Conservation (phyloP, 1,140 invertebrate genomes). For the Bradysia coprophila region DNA sequence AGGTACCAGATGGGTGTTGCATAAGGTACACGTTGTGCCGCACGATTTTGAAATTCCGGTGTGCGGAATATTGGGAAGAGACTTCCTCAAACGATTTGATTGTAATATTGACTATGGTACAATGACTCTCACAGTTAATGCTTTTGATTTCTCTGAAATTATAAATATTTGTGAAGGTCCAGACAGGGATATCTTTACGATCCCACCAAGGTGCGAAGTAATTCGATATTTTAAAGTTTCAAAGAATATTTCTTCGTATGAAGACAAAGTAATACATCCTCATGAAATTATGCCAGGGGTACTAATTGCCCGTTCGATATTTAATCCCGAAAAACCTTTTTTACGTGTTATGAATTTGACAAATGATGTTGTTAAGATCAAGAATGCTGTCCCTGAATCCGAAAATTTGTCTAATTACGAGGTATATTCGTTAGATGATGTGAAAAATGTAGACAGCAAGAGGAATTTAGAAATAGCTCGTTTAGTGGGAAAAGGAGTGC, state of each 20-base stretch:
- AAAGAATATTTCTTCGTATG: not conserved
- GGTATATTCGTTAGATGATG: not conserved
- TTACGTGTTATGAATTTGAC: not conserved
- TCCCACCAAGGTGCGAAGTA: not conserved
- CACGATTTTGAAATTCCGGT: not conserved
- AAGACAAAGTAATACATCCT: not conserved
- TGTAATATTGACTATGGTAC: not conserved
- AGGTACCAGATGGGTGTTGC: not conserved
- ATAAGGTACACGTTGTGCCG: not conserved
- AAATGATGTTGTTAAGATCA: not conserved
- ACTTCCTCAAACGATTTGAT: not conserved
- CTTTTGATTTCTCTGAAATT: not conserved
- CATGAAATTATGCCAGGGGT: conserved; percentile 1
- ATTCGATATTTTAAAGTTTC: not conserved
- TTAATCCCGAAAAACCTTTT: not conserved
- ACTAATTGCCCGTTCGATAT: not conserved
- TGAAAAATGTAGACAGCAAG: too few species aligned
- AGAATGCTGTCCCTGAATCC: not conserved
- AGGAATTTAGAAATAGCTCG: too few species aligned
- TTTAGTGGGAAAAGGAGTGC: too few species aligned
- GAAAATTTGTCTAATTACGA: not conserved
- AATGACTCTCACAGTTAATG: not conserved
- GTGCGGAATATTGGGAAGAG: not conserved
- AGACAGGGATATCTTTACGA: not conserved
- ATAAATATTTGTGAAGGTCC: not conserved